These are phyloP conservation scores for Danio rerio DNA, from an alignment of 2,113 vertebrate species.

Conservation along the genomic window GRCz12tu NC_133186.1:30366501-30367000, in stretches of 20 bases:
- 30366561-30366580: slow-evolving; percentile 10
- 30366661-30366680: slow-evolving; percentile 8
- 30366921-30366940: neutral
- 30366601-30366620: neutral
- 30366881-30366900: slow-evolving; percentile 21
- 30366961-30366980: neutral
- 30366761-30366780: slow-evolving; percentile 18
- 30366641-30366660: neutral
- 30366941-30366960: slow-evolving; percentile 1
- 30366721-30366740: neutral
- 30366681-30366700: neutral
- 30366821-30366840: slow-evolving; percentile 37
- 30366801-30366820: slow-evolving; percentile 28
- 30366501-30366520: slow-evolving; percentile 36
- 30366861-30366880: slow-evolving; percentile 3
- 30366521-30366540: neutral
- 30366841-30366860: slow-evolving; percentile 27
- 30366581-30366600: neutral
- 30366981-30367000: neutral
- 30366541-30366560: slow-evolving; percentile 8
- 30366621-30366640: slow-evolving; percentile 2
- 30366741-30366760: slow-evolving; percentile 25
- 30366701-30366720: neutral
- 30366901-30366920: neutral
- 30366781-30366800: neutral